Conservation (phyloP, 64 coral and sea anemone genomes). For the Acropora tenuis region DNA sequence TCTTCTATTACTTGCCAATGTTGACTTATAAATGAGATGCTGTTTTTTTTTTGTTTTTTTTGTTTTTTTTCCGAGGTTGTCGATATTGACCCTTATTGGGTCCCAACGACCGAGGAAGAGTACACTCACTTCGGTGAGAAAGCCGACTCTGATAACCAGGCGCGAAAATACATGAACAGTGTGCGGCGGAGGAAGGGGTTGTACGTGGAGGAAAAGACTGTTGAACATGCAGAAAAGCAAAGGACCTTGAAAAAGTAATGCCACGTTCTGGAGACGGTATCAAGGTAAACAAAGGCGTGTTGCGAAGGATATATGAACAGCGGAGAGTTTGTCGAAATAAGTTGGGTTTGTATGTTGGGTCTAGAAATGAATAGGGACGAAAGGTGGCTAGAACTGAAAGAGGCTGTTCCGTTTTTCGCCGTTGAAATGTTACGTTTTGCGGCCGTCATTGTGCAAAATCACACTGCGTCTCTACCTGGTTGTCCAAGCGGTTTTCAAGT, state of each 20-base stretch:
- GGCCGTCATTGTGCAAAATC: too few relatives aligned
- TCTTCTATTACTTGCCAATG: background rate
- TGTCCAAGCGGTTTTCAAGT: too few relatives aligned
- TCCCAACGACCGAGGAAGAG: slow-evolving; percentile 94
- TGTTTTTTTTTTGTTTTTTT: background rate
- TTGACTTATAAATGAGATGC: background rate
- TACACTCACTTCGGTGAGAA: slow-evolving; percentile 97
- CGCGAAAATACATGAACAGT: slow-evolving; percentile 96
- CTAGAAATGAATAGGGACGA: too few relatives aligned
- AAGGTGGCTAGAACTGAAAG: too few relatives aligned
- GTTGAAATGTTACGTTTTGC: too few relatives aligned
- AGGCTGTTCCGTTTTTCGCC: too few relatives aligned
- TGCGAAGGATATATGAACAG: too few relatives aligned
- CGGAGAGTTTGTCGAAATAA: too few relatives aligned
- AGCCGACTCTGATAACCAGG: slow-evolving; percentile 94
- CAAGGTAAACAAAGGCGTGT: background rate
- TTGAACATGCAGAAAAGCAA: slow-evolving; percentile 97
- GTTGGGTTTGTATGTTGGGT: too few relatives aligned
- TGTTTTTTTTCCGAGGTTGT: slow-evolving; percentile 52
- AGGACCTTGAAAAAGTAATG: slow-evolving; percentile 90
- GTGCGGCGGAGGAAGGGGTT: slow-evolving; percentile 89
- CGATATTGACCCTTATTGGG: slow-evolving; percentile 96
- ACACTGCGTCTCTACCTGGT: too few relatives aligned
- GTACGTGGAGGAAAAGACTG: slow-evolving; percentile 95
- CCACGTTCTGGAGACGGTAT: background rate